These are phyloP conservation scores for Chunga burmeisteri DNA, from an alignment of 2,113 vertebrate species.

Conservation along the genomic window DNA sequence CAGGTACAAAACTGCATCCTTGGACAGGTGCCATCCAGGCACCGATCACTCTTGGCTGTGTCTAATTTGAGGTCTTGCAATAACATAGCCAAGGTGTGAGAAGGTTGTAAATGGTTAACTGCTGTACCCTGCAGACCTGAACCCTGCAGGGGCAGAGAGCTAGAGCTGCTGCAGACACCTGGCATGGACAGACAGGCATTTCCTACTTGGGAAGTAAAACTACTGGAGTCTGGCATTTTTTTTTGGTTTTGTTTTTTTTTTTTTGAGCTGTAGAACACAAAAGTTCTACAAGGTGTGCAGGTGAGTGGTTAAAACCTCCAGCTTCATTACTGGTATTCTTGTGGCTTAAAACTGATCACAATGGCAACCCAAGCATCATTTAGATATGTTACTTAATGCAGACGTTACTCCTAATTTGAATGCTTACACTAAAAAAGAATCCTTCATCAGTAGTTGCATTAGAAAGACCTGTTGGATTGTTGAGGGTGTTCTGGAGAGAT, in stretches of 20 bases:
- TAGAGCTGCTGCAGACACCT: not conserved
- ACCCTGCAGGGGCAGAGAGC: not conserved
- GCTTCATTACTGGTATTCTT: not conserved
- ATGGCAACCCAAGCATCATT: fast-evolving
- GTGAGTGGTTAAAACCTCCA: not conserved
- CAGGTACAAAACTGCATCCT: not conserved
- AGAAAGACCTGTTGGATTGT: not conserved
- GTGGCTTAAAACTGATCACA: not conserved
- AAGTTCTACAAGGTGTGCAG: not conserved
- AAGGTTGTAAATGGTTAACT: not conserved
- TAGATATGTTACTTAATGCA: not conserved
- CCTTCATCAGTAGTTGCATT: not conserved
- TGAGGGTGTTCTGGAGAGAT: not conserved
- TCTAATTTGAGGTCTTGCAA: conserved; percentile 4
- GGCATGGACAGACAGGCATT: not conserved
- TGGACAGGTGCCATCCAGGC: not conserved
- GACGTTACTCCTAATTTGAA: not conserved
- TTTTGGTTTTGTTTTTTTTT: too few species aligned
- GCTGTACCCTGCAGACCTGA: not conserved
- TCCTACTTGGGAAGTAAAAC: not conserved
- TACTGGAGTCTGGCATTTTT: not conserved
- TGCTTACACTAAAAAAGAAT: not conserved
- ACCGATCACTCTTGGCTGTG: not conserved
- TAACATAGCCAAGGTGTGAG: not conserved
- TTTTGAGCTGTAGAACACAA: not conserved